Conservation (phyloP, 2,888 invertebrate genomes). For the Teleiodes luculella region DNA sequence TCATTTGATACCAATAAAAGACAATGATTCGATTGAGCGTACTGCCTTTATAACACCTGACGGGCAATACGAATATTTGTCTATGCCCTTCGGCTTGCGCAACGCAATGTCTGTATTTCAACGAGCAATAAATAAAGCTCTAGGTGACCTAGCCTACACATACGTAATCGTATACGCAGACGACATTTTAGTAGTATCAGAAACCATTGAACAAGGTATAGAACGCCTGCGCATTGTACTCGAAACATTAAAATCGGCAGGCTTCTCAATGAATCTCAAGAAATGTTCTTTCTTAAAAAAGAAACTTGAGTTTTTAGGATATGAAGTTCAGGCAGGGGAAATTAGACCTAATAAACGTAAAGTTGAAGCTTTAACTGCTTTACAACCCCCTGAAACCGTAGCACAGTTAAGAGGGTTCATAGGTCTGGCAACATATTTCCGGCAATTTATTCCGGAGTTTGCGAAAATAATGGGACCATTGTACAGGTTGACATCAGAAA, state of each 20-base stretch:
- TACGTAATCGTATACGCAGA: constrained; percentile 7
- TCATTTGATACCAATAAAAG: constrained; percentile 18
- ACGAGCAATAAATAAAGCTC: constrained; percentile 7
- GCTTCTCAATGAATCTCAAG: constrained; percentile 24
- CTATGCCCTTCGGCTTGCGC: constrained; percentile 18
- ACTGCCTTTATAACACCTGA: too few relatives aligned
- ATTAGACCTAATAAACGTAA: too few relatives aligned
- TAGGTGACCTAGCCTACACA: constrained; percentile 8
- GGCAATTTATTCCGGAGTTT: constrained; percentile 21
- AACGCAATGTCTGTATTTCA: constrained; percentile 10
- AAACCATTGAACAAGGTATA: neutral
- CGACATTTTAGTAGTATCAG: neutral
- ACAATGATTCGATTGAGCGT: constrained; percentile 14
- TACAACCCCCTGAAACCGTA: constrained; percentile 20
- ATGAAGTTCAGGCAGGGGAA: constrained; percentile 13
- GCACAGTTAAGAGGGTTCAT: constrained; percentile 22
- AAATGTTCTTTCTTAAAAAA: too few relatives aligned
- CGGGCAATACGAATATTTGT: constrained; percentile 15
- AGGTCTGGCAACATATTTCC: constrained; percentile 23
- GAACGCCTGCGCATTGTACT: constrained; percentile 3
- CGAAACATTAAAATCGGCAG: constrained; percentile 12
- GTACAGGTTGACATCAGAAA: constrained; percentile 17
- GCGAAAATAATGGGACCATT: neutral
- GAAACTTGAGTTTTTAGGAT: constrained; percentile 25
- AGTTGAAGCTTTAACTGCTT: constrained; percentile 18